Evolutionary conservation across 2,797 vertebrate species (phyloP), one percentile per base, ranked within the genome.

Genomic region (Remorina albescens): DNA sequence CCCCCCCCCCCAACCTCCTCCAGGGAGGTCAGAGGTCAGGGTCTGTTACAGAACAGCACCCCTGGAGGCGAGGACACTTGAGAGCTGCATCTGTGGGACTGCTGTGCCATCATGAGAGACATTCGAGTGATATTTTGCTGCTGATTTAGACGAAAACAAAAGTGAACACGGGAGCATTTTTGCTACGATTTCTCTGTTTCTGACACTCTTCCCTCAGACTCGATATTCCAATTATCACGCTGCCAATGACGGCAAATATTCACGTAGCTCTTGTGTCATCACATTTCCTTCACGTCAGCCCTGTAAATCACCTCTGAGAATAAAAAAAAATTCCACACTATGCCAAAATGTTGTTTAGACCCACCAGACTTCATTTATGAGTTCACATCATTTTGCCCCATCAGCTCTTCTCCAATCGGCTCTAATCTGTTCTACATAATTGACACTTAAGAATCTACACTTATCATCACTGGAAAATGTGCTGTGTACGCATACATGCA

Each of bases 11-110:
- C n/a, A n/a, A n/a, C 71, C 12, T 53, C 57, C 67, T 53, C 34
- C 51, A 41, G 72, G 36, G 80, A 81, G 84, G 86, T 80, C 85
- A 88, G 56, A 84, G 87, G 88, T 88, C 84, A 85, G 77, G 76
- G 73, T 86, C 68, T 74, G 74, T 83, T 78, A 59, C 74, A 86
- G 81, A 76, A 75, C 49, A 47, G 44, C 71, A 64, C 65, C 75
- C 64, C 67, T 50, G 44, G 34, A 83, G 54, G 21, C 6, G 51
- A 58, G 56, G 60, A 58, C 66, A 25, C 64, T 78, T 13, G 42
- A n/a, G 67, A 73, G 26, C 47, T 15, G 28, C 36, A 2, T 59
- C 50, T 60, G 55, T 63, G 37, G 0, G 44, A 9, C 42, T 41
- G 71, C 74, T 58, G 46, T 66, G 51, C 44, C 21, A 7, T 54